Evolutionary conservation across 2,113 vertebrate species (phyloP).

Genomic region (Ancistrus triradiatus): DNA sequence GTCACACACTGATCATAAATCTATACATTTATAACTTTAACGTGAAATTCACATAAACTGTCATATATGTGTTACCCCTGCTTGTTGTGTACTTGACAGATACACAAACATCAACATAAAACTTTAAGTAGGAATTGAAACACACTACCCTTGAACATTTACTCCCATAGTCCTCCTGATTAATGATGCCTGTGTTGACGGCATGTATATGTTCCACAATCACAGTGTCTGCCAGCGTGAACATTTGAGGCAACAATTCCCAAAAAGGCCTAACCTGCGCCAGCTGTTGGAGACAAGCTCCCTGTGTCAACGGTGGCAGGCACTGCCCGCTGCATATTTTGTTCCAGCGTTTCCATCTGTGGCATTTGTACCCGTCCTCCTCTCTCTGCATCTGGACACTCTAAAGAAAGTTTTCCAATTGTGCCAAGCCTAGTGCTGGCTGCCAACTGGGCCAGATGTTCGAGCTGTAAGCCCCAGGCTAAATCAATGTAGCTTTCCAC

Average conservation of each 20-base stretch:
- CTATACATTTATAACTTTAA: no score
- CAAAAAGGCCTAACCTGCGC: slow-evolving; percentile 99
- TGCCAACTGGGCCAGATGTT: slow-evolving; percentile 99
- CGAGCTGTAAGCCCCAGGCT: slow-evolving; percentile 94
- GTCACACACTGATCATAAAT: not conserved
- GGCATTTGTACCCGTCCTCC: slow-evolving; percentile 89
- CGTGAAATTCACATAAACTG: no score
- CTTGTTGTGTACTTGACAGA: no score
- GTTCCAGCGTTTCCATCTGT: slow-evolving; percentile 95
- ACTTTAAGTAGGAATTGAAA: no score
- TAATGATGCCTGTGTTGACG: slow-evolving; percentile 65
- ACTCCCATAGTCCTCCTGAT: slow-evolving; percentile 37
- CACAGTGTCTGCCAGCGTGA: slow-evolving; percentile 89
- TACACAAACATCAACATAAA: no score
- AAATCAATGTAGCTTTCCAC: slow-evolving; percentile 91
- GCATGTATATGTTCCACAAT: slow-evolving; percentile 64
- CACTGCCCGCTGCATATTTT: slow-evolving; percentile 96
- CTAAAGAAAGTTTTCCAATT: slow-evolving; percentile 92
- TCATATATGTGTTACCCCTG: no score
- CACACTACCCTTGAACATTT: no score
- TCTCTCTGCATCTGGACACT: slow-evolving; percentile 98
- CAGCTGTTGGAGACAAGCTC: slow-evolving; percentile 99
- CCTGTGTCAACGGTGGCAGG: slow-evolving; percentile 93
- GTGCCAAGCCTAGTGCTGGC: slow-evolving; percentile 82
- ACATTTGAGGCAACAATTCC: slow-evolving; percentile 99